Percentiles rank a stretch among this genome's conserved stretches.
phyloP scores from a whole-genome alignment of 2,797 vertebrate species.

The Phylloscopus collybita region DNA sequence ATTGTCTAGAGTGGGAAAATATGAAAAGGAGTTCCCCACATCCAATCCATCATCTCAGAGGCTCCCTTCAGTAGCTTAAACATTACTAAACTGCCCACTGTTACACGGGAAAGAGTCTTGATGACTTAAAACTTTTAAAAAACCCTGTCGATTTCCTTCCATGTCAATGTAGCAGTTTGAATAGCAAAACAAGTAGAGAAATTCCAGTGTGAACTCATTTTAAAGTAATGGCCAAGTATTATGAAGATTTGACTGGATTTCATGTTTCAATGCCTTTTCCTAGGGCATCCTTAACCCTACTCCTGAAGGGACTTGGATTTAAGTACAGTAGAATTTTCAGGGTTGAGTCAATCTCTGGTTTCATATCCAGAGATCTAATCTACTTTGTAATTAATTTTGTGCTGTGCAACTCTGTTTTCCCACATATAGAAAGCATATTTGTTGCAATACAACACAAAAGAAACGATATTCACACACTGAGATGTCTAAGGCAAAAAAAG shows the following conservation, averaged over 20 bases:
- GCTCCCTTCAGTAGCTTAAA: background rate
- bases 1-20: background rate
- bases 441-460: too few relatives aligned
- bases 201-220: background rate
- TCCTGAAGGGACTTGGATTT: background rate
- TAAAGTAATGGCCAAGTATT: background rate
- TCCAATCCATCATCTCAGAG: background rate
- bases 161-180: background rate
- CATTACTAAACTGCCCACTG: background rate
- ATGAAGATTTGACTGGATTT: background rate
- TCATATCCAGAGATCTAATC: background rate
- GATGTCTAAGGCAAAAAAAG: too few relatives aligned
- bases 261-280: background rate
- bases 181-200: background rate
- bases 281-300: background rate
- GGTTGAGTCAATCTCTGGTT: background rate
- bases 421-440: background rate
- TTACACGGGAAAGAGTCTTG: background rate
- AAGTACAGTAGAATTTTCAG: background rate
- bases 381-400: background rate
- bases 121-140: background rate
- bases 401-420: background rate
- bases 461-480: too few relatives aligned
- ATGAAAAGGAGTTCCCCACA: background rate
- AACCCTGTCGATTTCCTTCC: accelerated